Percentiles rank a stretch among this genome's conserved stretches.
phyloP scores from a whole-genome alignment of 2,888 invertebrate species.

The Brenthis ino region DNA sequence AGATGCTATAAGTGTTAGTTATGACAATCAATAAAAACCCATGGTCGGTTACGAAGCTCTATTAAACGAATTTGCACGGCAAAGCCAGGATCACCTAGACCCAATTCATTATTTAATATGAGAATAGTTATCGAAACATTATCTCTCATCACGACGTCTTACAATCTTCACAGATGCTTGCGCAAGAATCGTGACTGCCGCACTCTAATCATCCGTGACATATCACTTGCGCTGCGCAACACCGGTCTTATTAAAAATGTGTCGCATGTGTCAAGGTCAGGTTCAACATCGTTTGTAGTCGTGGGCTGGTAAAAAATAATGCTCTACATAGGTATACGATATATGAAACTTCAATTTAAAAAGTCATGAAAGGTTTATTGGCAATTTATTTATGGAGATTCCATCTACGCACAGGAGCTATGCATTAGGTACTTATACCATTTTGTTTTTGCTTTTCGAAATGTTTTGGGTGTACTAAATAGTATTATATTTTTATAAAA shows the following conservation, averaged over 20 bases:
- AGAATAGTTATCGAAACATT: slow-evolving; percentile 31
- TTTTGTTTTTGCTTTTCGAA: too few relatives aligned
- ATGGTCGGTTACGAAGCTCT: neutral
- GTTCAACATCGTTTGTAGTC: slow-evolving; percentile 35
- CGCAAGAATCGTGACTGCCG: slow-evolving; percentile 64
- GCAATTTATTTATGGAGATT: too few relatives aligned
- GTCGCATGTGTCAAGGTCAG: slow-evolving; percentile 47
- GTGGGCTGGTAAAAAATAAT: neutral
- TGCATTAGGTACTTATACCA: too few relatives aligned
- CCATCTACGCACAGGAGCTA: too few relatives aligned
- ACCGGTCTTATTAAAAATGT: slow-evolving; percentile 50
- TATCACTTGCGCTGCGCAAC: slow-evolving; percentile 47
- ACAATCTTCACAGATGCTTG: slow-evolving; percentile 44
- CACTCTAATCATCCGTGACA: slow-evolving; percentile 58
- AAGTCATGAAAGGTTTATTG: too few relatives aligned
- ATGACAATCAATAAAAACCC: slow-evolving; percentile 4
- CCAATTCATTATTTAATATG: slow-evolving; percentile 32
- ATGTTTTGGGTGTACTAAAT: too few relatives aligned
- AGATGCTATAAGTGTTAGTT: neutral
- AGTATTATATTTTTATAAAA: too few relatives aligned
- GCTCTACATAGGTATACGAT: neutral
- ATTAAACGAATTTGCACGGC: slow-evolving; percentile 1
- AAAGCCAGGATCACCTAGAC: slow-evolving; percentile 27
- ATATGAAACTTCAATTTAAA: neutral
- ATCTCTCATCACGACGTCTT: slow-evolving; percentile 38